phyloP scores from a whole-genome alignment of 2,797 vertebrate genomes.

The Mormyrus hasselquistii region DNA sequence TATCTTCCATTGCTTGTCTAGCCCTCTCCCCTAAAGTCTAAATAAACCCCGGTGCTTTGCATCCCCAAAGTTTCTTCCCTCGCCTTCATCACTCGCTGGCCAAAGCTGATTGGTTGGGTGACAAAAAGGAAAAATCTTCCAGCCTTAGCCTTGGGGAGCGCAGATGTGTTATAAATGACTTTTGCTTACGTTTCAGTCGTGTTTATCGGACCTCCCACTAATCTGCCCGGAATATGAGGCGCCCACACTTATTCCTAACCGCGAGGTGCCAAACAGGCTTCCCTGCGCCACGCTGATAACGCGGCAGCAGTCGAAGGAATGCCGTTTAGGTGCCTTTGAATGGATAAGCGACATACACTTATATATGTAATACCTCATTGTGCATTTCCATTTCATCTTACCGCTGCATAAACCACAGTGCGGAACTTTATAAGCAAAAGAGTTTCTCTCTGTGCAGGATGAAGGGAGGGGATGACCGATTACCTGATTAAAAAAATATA shows the following conservation, averaged over 20 bases:
- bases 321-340: background rate
- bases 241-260: background rate
- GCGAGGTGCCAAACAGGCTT: background rate
- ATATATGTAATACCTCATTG: background rate
- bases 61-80: background rate
- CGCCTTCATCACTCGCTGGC: background rate
- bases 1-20: background rate
- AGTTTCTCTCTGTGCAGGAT: background rate
- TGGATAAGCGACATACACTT: slow-evolving; percentile 5
- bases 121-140: background rate
- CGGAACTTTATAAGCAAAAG: background rate
- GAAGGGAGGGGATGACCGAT: background rate
- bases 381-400: background rate
- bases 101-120: background rate
- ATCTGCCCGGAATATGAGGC: background rate
- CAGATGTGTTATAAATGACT: slow-evolving; percentile 4
- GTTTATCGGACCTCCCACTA: background rate
- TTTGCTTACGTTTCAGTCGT: background rate
- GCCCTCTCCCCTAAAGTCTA: background rate
- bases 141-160: background rate
- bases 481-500: background rate
- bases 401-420: background rate
- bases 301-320: background rate
- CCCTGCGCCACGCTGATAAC: background rate
- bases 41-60: background rate